Evolutionary conservation across 2,888 invertebrate genomes (phyloP), one percentile per base, ranked within the genome.

Genomic region (Stenoptilia bipunctidactyla): DNA sequence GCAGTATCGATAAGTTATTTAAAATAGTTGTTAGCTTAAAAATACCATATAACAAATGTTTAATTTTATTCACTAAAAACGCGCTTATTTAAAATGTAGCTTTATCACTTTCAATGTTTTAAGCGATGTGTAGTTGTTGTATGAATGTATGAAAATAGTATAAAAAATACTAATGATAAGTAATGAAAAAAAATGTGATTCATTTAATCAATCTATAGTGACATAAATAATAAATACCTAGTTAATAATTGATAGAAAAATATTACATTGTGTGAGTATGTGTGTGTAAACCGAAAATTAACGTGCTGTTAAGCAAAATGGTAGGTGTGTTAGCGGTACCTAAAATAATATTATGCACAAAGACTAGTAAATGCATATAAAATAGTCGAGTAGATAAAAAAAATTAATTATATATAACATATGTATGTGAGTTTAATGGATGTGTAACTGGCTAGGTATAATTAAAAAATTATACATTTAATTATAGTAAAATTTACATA

Each of bases 141-240:
- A 30, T 30, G n/a, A n/a, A 30, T 30, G 30, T 30, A 30, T 30
- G 30, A 49, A 50, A 44, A 40, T 50, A 51, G 49, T 51, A 49
- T 43, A 41, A 50, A 45, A 53, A 55, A 50, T 45, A 45, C 46
- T 58, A 55, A 58, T 61, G 61, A 58, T 56, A 49, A 41, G 42
- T 53, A 49, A 52, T 57, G 60, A 57, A 65, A 61, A 51, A 52
- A 55, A 73, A 73, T 73, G 73, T 73, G 73, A 72, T 73, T 73
- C 72, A 68, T 58, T 65, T 66, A 66, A 64, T 53, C 56, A 52
- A 47, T 45, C 30, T 30, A 47, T 56, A 52, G 53, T 52, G 40
- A 57, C 49, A 43, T 64, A 25, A 34, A 30, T 30, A 30, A n/a
- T 30, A 30, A 30, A 30, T 30, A 30, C 6, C n/a, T n/a, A n/a